A percentile compares a stretch with the other conserved stretches of the same genome.
Evolutionary conservation across 2,797 vertebrate species (phyloP).

Genomic region (Pristis pectinata): DNA sequence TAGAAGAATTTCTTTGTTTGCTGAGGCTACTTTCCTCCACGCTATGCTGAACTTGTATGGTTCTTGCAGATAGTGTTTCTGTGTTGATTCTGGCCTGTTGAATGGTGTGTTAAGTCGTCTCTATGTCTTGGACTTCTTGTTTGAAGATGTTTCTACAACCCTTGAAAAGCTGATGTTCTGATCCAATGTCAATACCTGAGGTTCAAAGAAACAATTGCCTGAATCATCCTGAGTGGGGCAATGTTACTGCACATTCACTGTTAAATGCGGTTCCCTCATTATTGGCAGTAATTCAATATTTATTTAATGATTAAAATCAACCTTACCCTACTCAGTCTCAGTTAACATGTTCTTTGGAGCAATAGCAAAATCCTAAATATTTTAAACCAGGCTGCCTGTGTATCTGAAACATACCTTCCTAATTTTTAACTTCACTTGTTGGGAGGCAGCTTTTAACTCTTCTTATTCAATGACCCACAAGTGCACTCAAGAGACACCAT

Average conservation of each 20-base stretch:
- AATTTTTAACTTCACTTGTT: neutral
- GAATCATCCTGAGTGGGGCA: slow-evolving; percentile 9
- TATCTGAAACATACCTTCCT: no score
- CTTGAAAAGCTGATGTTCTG: neutral
- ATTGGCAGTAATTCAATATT: neutral
- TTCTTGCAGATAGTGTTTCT: neutral
- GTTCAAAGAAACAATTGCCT: slow-evolving; percentile 1
- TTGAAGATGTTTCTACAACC: neutral
- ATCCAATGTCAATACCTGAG: neutral
- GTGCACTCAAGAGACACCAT: neutral
- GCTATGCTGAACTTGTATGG: neutral
- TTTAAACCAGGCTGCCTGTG: neutral
- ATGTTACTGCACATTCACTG: slow-evolving; percentile 29
- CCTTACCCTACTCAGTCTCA: neutral
- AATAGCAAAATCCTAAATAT: neutral
- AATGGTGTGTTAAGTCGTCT: neutral
- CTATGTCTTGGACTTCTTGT: neutral
- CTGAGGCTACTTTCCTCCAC: neutral
- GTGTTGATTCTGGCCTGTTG: neutral
- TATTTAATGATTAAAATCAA: neutral
- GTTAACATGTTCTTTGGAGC: neutral
- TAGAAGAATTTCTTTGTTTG: neutral
- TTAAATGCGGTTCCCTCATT: neutral
- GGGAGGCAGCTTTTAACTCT: neutral
- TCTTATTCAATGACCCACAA: neutral